phyloP scores from a whole-genome alignment of 2,113 vertebrate species.

The Eurystomus gularis region DNA sequence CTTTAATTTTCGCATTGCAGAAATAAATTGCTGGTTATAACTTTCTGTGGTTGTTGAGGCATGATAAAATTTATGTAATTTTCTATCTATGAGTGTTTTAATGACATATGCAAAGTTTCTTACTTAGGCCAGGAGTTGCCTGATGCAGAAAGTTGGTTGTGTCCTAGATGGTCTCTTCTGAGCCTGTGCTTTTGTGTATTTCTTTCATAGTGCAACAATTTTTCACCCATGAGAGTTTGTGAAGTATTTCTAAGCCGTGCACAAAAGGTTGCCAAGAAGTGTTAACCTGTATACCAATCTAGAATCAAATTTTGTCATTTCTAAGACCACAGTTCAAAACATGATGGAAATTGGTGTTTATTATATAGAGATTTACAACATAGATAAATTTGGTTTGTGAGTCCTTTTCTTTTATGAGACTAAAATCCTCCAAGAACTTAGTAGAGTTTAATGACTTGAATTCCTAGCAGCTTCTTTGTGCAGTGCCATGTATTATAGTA shows the following conservation, averaged over 20 bases:
- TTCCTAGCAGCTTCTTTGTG: neutral
- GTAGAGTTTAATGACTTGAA: neutral
- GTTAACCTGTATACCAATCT: neutral
- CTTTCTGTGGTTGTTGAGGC: neutral
- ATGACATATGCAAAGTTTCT: neutral
- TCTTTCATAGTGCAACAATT: neutral
- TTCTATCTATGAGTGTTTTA: neutral
- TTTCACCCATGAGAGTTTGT: neutral
- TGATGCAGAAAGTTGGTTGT: neutral
- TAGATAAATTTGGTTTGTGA: neutral
- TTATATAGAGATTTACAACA: neutral
- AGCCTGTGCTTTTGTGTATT: neutral
- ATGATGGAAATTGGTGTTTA: neutral
- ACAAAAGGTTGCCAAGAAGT: neutral
- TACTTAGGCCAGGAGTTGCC: neutral
- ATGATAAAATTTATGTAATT: neutral
- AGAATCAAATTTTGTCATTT: neutral
- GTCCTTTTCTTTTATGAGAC: neutral
- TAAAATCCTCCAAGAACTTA: neutral
- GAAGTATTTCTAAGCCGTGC: neutral
- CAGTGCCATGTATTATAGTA: neutral
- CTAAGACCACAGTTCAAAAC: neutral
- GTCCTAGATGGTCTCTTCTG: neutral
- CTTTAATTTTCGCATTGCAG: neutral
- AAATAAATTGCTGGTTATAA: neutral